A percentile compares a stretch with the other conserved stretches of the same genome.
Evolutionary conservation across 2,797 vertebrate genomes (phyloP).

Genomic region (Peromyscus nudipes): DNA sequence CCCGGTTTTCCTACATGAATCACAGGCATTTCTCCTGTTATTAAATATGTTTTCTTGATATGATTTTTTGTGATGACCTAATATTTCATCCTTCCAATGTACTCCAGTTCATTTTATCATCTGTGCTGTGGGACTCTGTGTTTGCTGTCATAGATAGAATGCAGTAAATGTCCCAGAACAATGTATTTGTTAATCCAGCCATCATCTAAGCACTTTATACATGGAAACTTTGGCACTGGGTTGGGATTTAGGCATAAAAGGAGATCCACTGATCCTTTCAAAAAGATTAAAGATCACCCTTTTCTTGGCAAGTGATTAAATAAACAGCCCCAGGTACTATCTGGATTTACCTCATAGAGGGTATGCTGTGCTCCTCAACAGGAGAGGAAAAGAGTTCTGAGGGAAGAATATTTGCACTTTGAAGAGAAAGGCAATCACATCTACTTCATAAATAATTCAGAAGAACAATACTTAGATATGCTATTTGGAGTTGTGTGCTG

Average conservation of each 20-base stretch:
- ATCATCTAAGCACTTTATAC: constrained; percentile 53
- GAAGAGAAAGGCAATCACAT: background rate
- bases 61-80: constrained; percentile 58
- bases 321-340: background rate
- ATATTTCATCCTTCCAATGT: constrained; percentile 25
- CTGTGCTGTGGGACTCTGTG: background rate
- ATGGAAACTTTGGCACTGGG: background rate
- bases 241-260: constrained; percentile 17
- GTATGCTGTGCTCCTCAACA: background rate
- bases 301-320: background rate
- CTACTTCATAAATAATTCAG: constrained; percentile 3
- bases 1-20: background rate
- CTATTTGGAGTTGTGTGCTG: background rate
- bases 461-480: background rate
- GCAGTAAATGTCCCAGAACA: background rate
- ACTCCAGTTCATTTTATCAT: constrained; percentile 31
- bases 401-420: constrained; percentile 20
- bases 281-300: background rate
- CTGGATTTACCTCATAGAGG: background rate
- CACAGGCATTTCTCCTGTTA: background rate
- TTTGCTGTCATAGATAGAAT: background rate
- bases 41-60: constrained; percentile 57
- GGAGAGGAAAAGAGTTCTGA: background rate
- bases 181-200: background rate
- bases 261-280: background rate